Conservation (phyloP, 2,113 vertebrate species). For the Myotis yumanensis region DNA sequence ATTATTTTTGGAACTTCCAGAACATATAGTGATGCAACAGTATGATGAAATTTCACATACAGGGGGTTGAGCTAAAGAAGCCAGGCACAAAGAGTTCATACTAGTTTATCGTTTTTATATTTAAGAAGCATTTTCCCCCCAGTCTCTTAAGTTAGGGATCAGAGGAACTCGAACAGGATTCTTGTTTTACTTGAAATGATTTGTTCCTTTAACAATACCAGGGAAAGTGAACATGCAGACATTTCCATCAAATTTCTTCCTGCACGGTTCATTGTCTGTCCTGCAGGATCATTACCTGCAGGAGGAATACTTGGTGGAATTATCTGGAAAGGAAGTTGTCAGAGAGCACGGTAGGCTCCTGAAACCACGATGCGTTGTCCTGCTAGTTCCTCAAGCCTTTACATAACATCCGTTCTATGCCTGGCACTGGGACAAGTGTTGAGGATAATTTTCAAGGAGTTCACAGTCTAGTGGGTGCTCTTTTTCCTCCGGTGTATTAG, state of each 20-base stretch:
- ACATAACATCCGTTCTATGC: rapidly evolving
- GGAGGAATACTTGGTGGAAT: not conserved
- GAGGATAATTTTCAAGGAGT: not conserved
- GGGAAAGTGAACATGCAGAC: not conserved
- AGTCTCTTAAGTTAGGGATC: not conserved
- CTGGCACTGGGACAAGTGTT: not conserved
- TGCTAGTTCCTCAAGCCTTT: not conserved
- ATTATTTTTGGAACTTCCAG: not conserved
- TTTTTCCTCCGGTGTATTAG: not conserved
- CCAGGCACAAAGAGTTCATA: not conserved
- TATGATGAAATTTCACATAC: not conserved
- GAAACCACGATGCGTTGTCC: not conserved
- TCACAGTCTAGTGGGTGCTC: not conserved
- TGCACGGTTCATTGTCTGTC: not conserved
- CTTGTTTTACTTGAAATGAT: not conserved
- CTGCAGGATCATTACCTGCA: not conserved
- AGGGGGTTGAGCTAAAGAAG: not conserved
- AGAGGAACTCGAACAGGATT: not conserved
- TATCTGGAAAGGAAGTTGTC: not conserved
- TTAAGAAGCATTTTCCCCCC: not conserved
- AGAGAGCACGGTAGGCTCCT: not conserved
- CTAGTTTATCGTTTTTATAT: not conserved
- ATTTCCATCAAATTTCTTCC: not conserved
- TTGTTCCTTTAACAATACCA: not conserved
- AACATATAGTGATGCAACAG: not conserved